Conservation (phyloP, 2,888 invertebrate genomes). For the Ichneumoninae sp. region DNA sequence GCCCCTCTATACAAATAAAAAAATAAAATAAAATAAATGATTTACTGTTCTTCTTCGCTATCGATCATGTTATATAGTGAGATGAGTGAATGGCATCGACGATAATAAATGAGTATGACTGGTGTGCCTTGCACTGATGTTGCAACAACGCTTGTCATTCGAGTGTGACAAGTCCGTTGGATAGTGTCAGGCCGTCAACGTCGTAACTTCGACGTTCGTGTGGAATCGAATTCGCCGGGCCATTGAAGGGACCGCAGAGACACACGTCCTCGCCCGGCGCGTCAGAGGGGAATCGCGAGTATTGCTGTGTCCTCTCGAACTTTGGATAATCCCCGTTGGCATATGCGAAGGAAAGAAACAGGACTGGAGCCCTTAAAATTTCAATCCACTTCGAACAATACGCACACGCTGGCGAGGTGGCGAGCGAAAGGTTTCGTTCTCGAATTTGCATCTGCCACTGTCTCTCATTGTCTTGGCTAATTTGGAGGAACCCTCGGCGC, state of each 20-base stretch:
- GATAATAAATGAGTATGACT: neutral
- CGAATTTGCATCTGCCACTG: constrained; percentile 83
- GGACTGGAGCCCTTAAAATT: constrained; percentile 74
- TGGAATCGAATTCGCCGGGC: constrained; percentile 33
- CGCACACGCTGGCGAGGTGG: constrained; percentile 44
- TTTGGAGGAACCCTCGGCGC: constrained; percentile 76
- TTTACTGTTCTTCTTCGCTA: too few species aligned
- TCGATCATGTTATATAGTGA: too few species aligned
- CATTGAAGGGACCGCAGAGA: constrained; percentile 48
- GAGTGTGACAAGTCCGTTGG: constrained; percentile 8
- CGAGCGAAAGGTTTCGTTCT: constrained; percentile 72
- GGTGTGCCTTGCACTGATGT: neutral
- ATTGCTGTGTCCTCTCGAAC: constrained; percentile 24
- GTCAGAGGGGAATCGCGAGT: constrained; percentile 26
- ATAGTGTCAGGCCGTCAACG: neutral
- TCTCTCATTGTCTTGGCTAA: constrained; percentile 83
- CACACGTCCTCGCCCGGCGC: constrained; percentile 39
- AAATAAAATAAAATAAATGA: too few species aligned
- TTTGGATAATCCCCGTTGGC: constrained; percentile 38
- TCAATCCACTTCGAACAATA: constrained; percentile 78
- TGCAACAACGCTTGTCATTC: constrained; percentile 4
- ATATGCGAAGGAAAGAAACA: constrained; percentile 58
- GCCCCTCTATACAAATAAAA: neutral
- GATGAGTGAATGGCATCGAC: too few species aligned
- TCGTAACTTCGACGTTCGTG: constrained; percentile 11